Evolutionary conservation across 2,888 invertebrate genomes (phyloP), one percentile per base, ranked within the genome.

Genomic region (Psylliodes chrysocephalus): DNA sequence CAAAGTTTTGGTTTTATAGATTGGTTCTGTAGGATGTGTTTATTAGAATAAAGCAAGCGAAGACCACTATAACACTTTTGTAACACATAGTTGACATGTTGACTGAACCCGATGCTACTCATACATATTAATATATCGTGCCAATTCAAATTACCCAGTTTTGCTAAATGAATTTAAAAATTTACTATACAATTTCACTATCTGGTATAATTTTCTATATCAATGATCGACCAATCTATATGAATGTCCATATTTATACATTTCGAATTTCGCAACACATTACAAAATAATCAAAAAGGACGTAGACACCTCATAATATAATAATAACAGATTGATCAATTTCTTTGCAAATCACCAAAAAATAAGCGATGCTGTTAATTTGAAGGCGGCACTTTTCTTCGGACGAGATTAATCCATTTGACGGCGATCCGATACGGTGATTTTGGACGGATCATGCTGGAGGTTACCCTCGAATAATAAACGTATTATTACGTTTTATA

Each of bases 401-500:
- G 44, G 59, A 57, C 28, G 52, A 42, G 62, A 64, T 68, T 52
- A 66, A 65, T 66, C 64, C 68, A 68, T 66, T 70, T 60, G 74
- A 73, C 71, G 65, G 70, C 55, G 70, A 69, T 70, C 66, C 63
- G 68, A 72, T 70, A 71, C 56, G 67, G 68, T 61, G 67, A 72
- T 72, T 72, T 68, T 64, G 71, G 69, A 60, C 62, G 71, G 65
- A 61, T 63, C 61, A 64, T 18, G 49, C 49, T 28, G 25, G 49
- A 25, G 59, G 59, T 40, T 28, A 56, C 18, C 1, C 28, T 49
- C 10, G 0, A 49, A 69, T 76, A 75, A 76, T 76, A 73, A 77
- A 75, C 73, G 74, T 74, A 76, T 77, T 76, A 77, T 73, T 73
- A 71, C 69, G 71, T 72, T 71, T 69, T 71, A 71, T 74, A 74